Evolutionary conservation across 2,888 invertebrate species (phyloP).

Genomic region (Siphlonurus alternatus): DNA sequence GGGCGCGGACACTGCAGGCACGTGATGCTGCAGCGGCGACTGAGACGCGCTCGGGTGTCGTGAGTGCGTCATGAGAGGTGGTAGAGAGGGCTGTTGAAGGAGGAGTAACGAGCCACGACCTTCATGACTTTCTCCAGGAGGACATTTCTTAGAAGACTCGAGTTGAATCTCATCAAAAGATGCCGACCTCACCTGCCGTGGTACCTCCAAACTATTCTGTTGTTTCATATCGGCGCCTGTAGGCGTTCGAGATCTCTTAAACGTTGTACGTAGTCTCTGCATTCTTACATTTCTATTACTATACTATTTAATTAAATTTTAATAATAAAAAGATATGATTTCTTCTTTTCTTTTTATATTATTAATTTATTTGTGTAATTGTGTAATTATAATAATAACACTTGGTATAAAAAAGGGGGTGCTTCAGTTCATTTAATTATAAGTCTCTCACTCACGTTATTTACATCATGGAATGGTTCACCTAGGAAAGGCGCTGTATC

Average conservation of each 20-base stretch:
- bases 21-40: slow-evolving; percentile 21
- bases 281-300: slow-evolving; percentile 26
- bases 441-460: not conserved
- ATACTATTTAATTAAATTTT: not conserved
- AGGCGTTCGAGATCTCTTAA: slow-evolving; percentile 74
- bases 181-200: slow-evolving; percentile 76
- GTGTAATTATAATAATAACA: not conserved
- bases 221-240: slow-evolving; percentile 84
- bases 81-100: not conserved
- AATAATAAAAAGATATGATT: not conserved
- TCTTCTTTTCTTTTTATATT: not conserved
- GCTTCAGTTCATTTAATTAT: not conserved
- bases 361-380: no score
- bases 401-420: not conserved
- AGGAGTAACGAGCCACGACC: not conserved
- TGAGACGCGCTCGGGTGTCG: slow-evolving; percentile 4
- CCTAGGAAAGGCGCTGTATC: not conserved
- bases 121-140: not conserved
- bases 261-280: slow-evolving; percentile 69
- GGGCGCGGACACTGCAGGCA: slow-evolving; percentile 14
- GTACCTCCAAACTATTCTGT: slow-evolving; percentile 78
- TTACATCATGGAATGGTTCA: not conserved
- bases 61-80: not conserved
- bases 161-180: slow-evolving; percentile 81
- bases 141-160: slow-evolving; percentile 31